Evolutionary conservation across 2,888 invertebrate species (phyloP).

Genomic region (Pelosia muscerda): DNA sequence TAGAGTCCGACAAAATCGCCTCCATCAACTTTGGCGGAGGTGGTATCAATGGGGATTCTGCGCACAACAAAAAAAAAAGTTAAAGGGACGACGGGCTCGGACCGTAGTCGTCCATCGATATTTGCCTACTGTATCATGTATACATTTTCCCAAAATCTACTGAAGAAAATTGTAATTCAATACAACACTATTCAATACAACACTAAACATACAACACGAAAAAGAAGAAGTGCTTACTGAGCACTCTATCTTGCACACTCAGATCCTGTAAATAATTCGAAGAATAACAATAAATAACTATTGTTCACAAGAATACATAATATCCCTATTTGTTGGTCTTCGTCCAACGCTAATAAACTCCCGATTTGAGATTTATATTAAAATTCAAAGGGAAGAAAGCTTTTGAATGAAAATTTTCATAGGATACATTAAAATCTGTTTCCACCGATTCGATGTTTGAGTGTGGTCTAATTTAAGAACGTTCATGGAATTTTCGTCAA

Average conservation of each 20-base stretch:
- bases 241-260: conserved; percentile 5
- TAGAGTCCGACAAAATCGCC: too few relatives aligned
- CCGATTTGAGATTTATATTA: conserved; percentile 82
- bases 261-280: conserved; percentile 21
- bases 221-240: not conserved
- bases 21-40: too few relatives aligned
- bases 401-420: conserved; percentile 84
- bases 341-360: conserved; percentile 82
- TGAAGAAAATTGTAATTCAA: not conserved
- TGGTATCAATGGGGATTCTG: too few relatives aligned
- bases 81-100: too few relatives aligned
- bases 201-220: too few relatives aligned
- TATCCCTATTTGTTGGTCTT: conserved; percentile 77
- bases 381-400: conserved; percentile 81
- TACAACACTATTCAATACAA: not conserved
- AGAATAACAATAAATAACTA: conserved; percentile 36
- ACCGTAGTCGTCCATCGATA: too few relatives aligned
- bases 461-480: conserved; percentile 50
- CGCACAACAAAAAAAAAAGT: too few relatives aligned
- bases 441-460: conserved; percentile 71
- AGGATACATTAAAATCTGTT: conserved; percentile 86
- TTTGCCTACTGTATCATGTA: too few relatives aligned
- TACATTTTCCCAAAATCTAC: too few relatives aligned
- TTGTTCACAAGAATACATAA: conserved; percentile 63
- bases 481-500: not conserved